Evolutionary conservation across 2,113 vertebrate genomes (phyloP), one percentile per base, ranked within the genome.

Genomic region (Electrona antarctica): DNA sequence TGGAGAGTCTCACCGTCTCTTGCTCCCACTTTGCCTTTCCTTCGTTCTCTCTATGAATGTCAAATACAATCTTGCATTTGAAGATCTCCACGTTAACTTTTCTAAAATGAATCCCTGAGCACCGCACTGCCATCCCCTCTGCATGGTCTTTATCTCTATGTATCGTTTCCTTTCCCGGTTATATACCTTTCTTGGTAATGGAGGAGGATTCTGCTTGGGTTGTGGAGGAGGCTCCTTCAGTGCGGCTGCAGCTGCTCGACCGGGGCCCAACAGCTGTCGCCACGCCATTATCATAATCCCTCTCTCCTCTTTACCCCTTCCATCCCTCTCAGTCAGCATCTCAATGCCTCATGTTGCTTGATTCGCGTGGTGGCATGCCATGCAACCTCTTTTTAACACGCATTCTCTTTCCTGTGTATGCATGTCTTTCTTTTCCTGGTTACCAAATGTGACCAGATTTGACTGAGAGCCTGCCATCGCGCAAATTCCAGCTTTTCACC

Each of bases 161-260:
- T 41, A 4, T 41, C 3, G 33, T 41, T 41, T 41, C 33, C 33
- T 41, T 69, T 60, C 74, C 81, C 78, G 69, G 1, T 21, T 21
- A 21, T 21, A 84, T 84, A 72, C 78, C 67, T 77, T 82, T 70
- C 2, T 72, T 79, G 69, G 79, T 47, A 72, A 69, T 68, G 80
- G 75, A 72, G 33, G 70, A 58, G 64, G 68, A 83, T 86, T 77
- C 76, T 63, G 67, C 74, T 83, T 85, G 78, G 80, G 79, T 78
- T 64, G 54, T 21, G 64, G 51, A 74, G 83, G 73, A 74, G 72
- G 73, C 73, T 68, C 62, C 71, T 79, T 89, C 82, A 88, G 86
- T 87, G 21, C 21, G 78, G 85, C 85, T 89, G 82, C 91, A 93
- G 91, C 91, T 92, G 91, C 88, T 90, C 57, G 5, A 71, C 81